Evolutionary conservation across 2,113 vertebrate genomes (phyloP), one percentile per base, ranked within the genome.

Genomic region (Dicerorhinus sumatrensis): DNA sequence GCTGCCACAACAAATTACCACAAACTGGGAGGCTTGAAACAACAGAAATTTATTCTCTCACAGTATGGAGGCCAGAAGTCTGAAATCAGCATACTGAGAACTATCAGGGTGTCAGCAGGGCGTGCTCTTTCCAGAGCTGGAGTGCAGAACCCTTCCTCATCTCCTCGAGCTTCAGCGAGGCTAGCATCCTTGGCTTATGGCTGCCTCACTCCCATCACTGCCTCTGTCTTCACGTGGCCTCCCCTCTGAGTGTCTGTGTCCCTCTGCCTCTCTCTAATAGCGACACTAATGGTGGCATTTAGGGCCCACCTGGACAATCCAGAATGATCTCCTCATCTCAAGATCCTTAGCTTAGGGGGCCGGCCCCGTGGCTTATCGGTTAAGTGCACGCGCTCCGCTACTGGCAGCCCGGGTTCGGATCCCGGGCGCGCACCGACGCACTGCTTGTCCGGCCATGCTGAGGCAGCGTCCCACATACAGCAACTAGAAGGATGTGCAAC

Each of bases 1-100:
- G 12, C 63, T 4, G 13, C 5, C 29, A 21, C 1, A 16, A 18
- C 5, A 27, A 25, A n/a, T 12, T 3, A 2, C 31, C 1, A 2
- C 46, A n/a, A 23, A 2, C 23, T 21, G 17, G 46, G 46, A 1
- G 42, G 13, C 82, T 36, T 36, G 12, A 14, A 54, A 36, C 33
- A 36, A 23, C 8, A 54, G 21, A 16, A 27, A 18, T 25, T 14
- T 17, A 23, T 6, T 69, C 31, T 6, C 31, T 36, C 8, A 2
- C 21, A 36, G 63, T 9, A 2, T 1, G 31, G 63, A 69, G 83
- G 46, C 21, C 63, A n/a, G 42, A 48, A 16, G 29, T 48, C 29
- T 21, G 42, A 6, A 33, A 5, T 25, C 70, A 8, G 39, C 9
- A 5, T 21, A 0, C 39, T 8, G 72, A 36, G 36, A 31, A 27